Conservation (phyloP, 2,797 vertebrate species). For the Tokudaia tokunoshimensis region DNA sequence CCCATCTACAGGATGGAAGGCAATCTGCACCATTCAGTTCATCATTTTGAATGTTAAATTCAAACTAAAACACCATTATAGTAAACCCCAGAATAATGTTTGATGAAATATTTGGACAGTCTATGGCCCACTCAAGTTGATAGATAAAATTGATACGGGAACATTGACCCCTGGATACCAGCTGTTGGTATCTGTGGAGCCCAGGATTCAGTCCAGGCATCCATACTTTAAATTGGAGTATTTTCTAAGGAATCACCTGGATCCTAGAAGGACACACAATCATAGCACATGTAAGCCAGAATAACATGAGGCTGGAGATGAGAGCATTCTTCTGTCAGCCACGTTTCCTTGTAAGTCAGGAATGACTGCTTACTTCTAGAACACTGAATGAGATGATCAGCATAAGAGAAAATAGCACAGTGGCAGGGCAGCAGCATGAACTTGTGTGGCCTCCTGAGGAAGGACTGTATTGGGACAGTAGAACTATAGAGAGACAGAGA, state of each 20-base stretch:
- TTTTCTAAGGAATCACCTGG: neutral
- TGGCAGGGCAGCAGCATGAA: neutral
- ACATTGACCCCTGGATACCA: neutral
- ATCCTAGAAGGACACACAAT: neutral
- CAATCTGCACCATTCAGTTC: neutral
- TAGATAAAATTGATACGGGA: neutral
- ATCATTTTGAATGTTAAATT: conserved; percentile 32
- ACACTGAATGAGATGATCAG: neutral
- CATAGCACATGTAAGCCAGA: neutral
- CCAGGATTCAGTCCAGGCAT: neutral
- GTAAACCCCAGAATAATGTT: neutral
- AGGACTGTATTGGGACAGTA: neutral
- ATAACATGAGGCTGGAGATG: neutral
- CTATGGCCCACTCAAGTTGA: neutral
- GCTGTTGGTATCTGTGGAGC: neutral
- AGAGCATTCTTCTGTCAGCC: conserved; percentile 5
- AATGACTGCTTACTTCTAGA: neutral
- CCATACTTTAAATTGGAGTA: neutral
- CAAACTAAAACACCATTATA: neutral
- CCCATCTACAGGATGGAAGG: neutral
- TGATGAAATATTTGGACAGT: neutral
- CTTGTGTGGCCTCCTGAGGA: neutral
- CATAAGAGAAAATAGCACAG: neutral
- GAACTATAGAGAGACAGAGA: neutral
- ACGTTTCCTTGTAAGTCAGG: neutral